Conservation (phyloP, 2,113 vertebrate genomes). For the cattle (Bos taurus) region ARS-UCD2.0 NC_037334.1:52493501-52494000, state of each 20-base stretch:
- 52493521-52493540: not conserved
- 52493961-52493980: slow-evolving; percentile 77
- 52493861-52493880: slow-evolving; percentile 80
- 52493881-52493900: slow-evolving; percentile 83
- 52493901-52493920: slow-evolving; percentile 62
- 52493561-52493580: not conserved
- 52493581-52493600: slow-evolving; percentile 74
- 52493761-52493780: slow-evolving; percentile 82
- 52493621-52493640: slow-evolving; percentile 80
- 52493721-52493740: slow-evolving; percentile 77
- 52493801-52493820: slow-evolving; percentile 78
- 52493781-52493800: slow-evolving; percentile 75
- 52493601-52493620: slow-evolving; percentile 80
- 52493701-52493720: slow-evolving; percentile 73
- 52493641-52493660: slow-evolving; percentile 80
- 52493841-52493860: slow-evolving; percentile 76
- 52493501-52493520: slow-evolving; percentile 60
- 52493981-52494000: slow-evolving; percentile 80
- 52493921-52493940: slow-evolving; percentile 80
- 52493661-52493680: slow-evolving; percentile 74
- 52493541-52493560: slow-evolving; percentile 50
- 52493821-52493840: slow-evolving; percentile 81
- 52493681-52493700: slow-evolving; percentile 75
- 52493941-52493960: slow-evolving; percentile 72
- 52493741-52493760: slow-evolving; percentile 74